phyloP scores from a whole-genome alignment of 2,113 vertebrate genomes.

The Stercorarius parasiticus region DNA sequence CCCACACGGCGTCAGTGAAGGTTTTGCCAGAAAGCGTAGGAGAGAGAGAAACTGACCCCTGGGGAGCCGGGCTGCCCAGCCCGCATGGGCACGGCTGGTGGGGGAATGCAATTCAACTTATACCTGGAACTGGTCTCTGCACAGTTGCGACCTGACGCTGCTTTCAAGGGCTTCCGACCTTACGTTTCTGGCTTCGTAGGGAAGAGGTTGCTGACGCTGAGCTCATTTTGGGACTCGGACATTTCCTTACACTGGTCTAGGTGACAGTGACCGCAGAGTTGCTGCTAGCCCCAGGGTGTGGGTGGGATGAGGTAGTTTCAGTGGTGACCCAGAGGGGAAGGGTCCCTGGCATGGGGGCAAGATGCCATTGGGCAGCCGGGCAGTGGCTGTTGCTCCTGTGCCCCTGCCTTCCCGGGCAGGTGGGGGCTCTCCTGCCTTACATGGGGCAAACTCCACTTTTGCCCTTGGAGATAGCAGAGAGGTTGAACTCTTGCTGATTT shows the following conservation, averaged over 20 bases:
- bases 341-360: neutral
- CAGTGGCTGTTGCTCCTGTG: neutral
- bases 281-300: too few relatives aligned
- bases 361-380: neutral
- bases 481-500: neutral
- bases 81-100: accelerated
- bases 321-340: neutral
- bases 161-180: neutral
- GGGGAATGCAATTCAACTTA: neutral
- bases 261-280: neutral
- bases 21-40: neutral
- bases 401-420: accelerated
- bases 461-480: neutral
- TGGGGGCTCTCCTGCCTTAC: neutral
- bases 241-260: neutral
- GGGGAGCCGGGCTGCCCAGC: neutral
- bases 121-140: neutral
- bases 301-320: neutral
- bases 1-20: neutral
- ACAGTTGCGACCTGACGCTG: neutral
- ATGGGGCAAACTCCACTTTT: neutral
- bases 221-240: neutral
- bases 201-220: neutral
- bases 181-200: neutral
- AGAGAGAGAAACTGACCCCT: neutral